These are phyloP conservation scores for Bos taurus DNA, from an alignment of 2,113 vertebrate genomes.

Conservation along the genomic window ARS-UCD2.0 NC_037346.1:26597501-26598000, in stretches of 20 bases:
- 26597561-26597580: background rate
- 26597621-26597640: background rate
- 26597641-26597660: background rate
- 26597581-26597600: background rate
- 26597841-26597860: background rate
- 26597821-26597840: background rate
- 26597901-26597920: background rate
- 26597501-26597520: background rate
- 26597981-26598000: background rate
- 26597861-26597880: background rate
- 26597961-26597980: background rate
- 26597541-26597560: background rate
- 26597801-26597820: background rate
- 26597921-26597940: background rate
- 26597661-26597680: background rate
- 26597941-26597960: background rate
- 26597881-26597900: background rate
- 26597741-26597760: background rate
- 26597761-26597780: background rate
- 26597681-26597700: background rate
- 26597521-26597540: background rate
- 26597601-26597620: background rate
- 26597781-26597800: background rate
- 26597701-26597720: background rate
- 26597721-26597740: background rate